phyloP scores from a whole-genome alignment of 2,797 vertebrate species.

The Myripristis murdjan region DNA sequence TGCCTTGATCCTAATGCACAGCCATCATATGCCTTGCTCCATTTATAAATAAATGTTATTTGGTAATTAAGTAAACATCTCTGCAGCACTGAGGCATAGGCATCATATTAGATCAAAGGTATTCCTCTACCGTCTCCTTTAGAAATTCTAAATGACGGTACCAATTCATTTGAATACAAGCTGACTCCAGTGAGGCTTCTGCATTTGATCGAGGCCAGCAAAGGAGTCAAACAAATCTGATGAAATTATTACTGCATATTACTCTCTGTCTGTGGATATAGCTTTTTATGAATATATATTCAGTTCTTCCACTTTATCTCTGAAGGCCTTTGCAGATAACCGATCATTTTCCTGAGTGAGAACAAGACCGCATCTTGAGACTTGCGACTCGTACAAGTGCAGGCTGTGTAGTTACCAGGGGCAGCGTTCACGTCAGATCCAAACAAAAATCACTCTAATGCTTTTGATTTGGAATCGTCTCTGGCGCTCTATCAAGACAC shows the following conservation, averaged over 20 bases:
- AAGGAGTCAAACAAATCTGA: slow-evolving; percentile 51
- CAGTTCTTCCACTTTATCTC: slow-evolving; percentile 36
- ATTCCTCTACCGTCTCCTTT: slow-evolving; percentile 36
- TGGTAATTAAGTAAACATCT: slow-evolving; percentile 74
- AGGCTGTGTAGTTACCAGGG: slow-evolving; percentile 20
- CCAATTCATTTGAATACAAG: slow-evolving; percentile 67
- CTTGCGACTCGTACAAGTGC: slow-evolving; percentile 19
- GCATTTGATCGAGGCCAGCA: slow-evolving; percentile 52
- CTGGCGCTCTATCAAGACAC: slow-evolving; percentile 22
- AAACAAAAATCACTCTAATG: not conserved
- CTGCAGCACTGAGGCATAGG: slow-evolving; percentile 52
- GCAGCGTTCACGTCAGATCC: slow-evolving; percentile 12
- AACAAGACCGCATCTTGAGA: slow-evolving; percentile 29
- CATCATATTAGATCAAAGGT: slow-evolving; percentile 71
- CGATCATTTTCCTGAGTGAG: slow-evolving; percentile 40
- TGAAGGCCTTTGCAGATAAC: slow-evolving; percentile 45
- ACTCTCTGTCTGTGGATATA: slow-evolving; percentile 45
- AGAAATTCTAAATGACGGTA: slow-evolving; percentile 54
- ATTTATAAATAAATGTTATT: slow-evolving; percentile 55
- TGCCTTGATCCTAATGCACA: slow-evolving; percentile 51
- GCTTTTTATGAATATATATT: slow-evolving; percentile 38
- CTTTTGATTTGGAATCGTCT: slow-evolving; percentile 39
- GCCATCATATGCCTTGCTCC: slow-evolving; percentile 39
- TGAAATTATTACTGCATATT: slow-evolving; percentile 62
- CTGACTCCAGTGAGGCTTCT: slow-evolving; percentile 54